Percentiles rank a stretch among this genome's conserved stretches.
Conservation (phyloP, 2,797 vertebrate genomes). For the Orestias chungarensis region DNA sequence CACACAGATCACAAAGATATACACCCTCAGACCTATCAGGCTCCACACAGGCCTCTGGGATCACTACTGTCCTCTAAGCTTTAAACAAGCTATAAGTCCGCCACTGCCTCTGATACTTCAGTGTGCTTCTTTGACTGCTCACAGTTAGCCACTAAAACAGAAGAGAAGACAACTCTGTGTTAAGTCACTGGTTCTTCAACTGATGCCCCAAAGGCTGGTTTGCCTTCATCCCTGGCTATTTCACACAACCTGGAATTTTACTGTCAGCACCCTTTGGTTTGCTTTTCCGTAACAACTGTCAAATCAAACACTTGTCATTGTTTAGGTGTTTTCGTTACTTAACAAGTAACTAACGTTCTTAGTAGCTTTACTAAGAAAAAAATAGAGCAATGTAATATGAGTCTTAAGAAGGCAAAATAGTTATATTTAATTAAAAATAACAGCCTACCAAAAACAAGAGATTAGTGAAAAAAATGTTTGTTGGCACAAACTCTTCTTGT, state of each 20-base stretch:
- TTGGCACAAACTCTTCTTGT: too few relatives aligned
- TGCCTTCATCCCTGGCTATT: constrained; percentile 39
- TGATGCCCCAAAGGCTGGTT: constrained; percentile 53
- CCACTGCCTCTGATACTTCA: constrained; percentile 53
- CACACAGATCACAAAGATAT: constrained; percentile 79
- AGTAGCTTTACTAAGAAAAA: too few relatives aligned
- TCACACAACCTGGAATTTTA: constrained; percentile 52
- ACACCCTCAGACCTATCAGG: constrained; percentile 79
- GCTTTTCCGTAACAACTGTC: constrained; percentile 57
- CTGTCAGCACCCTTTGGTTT: constrained; percentile 61
- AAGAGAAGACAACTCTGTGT: constrained; percentile 65
- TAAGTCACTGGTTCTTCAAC: constrained; percentile 40
- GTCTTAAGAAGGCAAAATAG: too few relatives aligned
- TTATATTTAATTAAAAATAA: too few relatives aligned
- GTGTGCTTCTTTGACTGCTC: constrained; percentile 65
- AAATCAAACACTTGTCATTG: constrained; percentile 53
- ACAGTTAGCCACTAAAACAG: constrained; percentile 65
- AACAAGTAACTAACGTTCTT: too few relatives aligned
- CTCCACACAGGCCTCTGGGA: constrained; percentile 70
- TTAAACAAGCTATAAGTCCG: constrained; percentile 72
- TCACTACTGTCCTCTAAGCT: constrained; percentile 67
- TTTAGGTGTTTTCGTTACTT: constrained; percentile 1
- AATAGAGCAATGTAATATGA: too few relatives aligned
- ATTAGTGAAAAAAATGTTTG: too few relatives aligned
- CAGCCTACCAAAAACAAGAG: too few relatives aligned